phyloP scores from a whole-genome alignment of 1,140 invertebrate species.

The Pristionchus pacificus region DNA sequence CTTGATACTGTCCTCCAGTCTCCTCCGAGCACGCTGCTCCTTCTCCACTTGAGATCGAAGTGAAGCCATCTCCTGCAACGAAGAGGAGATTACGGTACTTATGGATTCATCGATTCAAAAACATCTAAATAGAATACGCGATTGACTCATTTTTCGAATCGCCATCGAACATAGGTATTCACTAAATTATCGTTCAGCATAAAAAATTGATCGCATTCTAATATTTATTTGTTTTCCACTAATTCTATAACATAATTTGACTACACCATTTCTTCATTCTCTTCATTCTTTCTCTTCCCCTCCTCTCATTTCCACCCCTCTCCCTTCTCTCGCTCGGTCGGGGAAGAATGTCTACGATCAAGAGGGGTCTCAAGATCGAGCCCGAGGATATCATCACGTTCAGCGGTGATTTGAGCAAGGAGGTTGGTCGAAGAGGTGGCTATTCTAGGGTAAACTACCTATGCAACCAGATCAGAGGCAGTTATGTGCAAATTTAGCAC shows the following conservation, averaged over 20 bases:
- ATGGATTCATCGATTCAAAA: not conserved
- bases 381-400: not conserved
- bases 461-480: not conserved
- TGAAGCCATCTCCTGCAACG: not conserved
- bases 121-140: not conserved
- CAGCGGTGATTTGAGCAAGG: not conserved
- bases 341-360: not conserved
- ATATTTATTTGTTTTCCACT: too few relatives aligned
- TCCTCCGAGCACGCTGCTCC: not conserved
- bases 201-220: too few relatives aligned
- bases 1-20: not conserved
- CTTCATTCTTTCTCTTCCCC: too few relatives aligned
- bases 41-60: not conserved
- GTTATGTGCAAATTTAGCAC: too few relatives aligned
- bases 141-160: too few relatives aligned
- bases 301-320: not conserved
- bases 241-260: too few relatives aligned
- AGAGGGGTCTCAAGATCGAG: not conserved
- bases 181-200: too few relatives aligned
- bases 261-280: too few relatives aligned
- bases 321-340: not conserved
- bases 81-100: not conserved
- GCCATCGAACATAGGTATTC: too few relatives aligned
- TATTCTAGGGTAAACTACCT: not conserved
- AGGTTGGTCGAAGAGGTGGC: not conserved